A percentile compares a stretch with the other conserved stretches of the same genome.
phyloP scores from a whole-genome alignment of 2,113 vertebrate genomes.

The Hippopotamus amphibius region DNA sequence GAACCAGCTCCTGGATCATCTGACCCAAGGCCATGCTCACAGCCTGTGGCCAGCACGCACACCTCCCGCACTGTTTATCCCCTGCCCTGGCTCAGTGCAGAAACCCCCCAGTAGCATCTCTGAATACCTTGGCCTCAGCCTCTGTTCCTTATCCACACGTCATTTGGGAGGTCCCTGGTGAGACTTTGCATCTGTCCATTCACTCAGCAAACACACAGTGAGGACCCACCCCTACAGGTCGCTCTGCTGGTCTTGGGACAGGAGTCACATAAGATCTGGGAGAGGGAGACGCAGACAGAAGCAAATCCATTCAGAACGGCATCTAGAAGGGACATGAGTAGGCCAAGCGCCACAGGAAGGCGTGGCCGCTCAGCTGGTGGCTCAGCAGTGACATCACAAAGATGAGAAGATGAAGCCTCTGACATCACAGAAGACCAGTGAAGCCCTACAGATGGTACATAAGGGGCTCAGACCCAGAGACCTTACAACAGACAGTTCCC shows the following conservation, averaged over 20 bases:
- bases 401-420: not conserved
- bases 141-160: not conserved
- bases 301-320: not conserved
- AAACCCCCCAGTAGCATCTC: not conserved
- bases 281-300: not conserved
- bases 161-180: not conserved
- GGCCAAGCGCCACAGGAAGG: not conserved
- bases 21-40: fast-evolving
- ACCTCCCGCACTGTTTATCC: not conserved
- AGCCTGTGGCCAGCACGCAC: not conserved
- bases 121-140: not conserved
- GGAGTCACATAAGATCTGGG: not conserved
- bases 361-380: not conserved
- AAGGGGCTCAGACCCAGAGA: not conserved
- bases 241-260: not conserved
- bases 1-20: not conserved
- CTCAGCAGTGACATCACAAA: not conserved
- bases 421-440: not conserved
- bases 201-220: not conserved
- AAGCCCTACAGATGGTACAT: not conserved
- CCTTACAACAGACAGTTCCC: not conserved
- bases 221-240: not conserved
- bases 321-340: not conserved
- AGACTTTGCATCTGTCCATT: not conserved
- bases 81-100: not conserved